phyloP scores from a whole-genome alignment of 1,140 invertebrate species.

The Notospermus geniculatus region DNA sequence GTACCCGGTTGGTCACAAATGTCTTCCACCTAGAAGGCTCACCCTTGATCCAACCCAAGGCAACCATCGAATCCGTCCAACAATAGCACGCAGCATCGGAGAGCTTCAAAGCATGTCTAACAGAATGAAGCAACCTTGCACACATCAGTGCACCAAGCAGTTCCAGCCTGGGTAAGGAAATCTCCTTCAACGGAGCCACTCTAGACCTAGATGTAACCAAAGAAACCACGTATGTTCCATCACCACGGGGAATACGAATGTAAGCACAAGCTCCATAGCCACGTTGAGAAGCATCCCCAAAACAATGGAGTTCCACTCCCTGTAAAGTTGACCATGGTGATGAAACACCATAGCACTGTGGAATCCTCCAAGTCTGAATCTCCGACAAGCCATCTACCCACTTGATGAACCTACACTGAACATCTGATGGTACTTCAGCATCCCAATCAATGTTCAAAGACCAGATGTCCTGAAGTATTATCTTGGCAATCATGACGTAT shows the following conservation, averaged over 20 bases:
- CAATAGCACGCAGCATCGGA: slow-evolving; percentile 2
- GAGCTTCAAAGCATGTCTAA: not conserved
- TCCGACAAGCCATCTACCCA: not conserved
- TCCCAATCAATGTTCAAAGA: slow-evolving; percentile 7
- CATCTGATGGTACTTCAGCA: not conserved
- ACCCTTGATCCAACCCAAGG: slow-evolving; percentile 14
- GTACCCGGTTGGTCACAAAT: slow-evolving; percentile 15
- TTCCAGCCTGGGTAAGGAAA: too few species aligned
- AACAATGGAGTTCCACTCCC: too few species aligned
- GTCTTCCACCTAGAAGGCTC: slow-evolving; percentile 15
- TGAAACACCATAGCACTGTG: not conserved
- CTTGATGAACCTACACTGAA: not conserved
- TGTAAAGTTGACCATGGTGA: too few species aligned
- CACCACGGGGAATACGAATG: too few species aligned
- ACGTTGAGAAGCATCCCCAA: too few species aligned
- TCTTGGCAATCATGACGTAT: not conserved
- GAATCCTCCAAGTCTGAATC: slow-evolving; percentile 3
- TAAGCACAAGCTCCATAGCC: too few species aligned
- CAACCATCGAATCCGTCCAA: slow-evolving; percentile 15
- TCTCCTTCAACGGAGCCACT: too few species aligned
- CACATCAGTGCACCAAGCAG: too few species aligned
- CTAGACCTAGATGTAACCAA: too few species aligned
- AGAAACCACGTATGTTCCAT: too few species aligned
- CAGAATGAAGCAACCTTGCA: not conserved
- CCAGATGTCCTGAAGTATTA: slow-evolving; percentile 4